Base-by-base conservation (phyloP, 2,797 vertebrate species). In the Semaprochilodus insignis region DNA sequence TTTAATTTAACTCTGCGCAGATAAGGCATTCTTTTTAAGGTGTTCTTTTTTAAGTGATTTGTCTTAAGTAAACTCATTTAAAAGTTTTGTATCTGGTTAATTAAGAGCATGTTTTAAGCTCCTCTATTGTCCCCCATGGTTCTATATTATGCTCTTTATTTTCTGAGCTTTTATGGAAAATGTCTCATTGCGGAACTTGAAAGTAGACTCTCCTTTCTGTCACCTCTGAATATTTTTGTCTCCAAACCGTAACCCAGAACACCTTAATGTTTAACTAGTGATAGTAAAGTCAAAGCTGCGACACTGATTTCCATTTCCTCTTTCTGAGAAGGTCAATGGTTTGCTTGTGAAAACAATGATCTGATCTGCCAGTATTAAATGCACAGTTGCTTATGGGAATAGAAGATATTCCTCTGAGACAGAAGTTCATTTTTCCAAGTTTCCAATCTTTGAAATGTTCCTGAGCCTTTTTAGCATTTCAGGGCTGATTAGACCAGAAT, bases 391-490 rank as follows among this genome's bases (percentile, higher is more conserved):
- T 62, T 52, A 48, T 31, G 6, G n/a, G 6, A 65, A 63, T 19
- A 55, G 31, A 5, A 63, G 16, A 55, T 54, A 44, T 66, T 66
- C 52, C 23, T 63, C 31, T 65, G n/a, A 72, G 8, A 14, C 40
- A 17, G 13, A 17, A 31, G 31, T 31, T 31, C 31, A 31, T 66
- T 34, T 69, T 77, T 60, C 48, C 6, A 40, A 63, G 27, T 17
- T 6, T 14, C 7, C 6, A 48, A 36, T n/a, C 60, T 78, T 72
- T 77, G 55, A 77, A 77, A 77, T 60, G 52, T 63, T 67, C 27
- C 34, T 2, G 27, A 71, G 36, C 19, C 74, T 71, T 77, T 77
- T 21, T 63, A 63, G 55, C 62, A 74, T 83, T 57, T 55, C 62
- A 44, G n/a, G 67, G 54, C 65, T 74, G 75, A 74, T 74, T 57